phyloP scores from a whole-genome alignment of 1,140 invertebrate genomes.

The Tetragonula clypearis region DNA sequence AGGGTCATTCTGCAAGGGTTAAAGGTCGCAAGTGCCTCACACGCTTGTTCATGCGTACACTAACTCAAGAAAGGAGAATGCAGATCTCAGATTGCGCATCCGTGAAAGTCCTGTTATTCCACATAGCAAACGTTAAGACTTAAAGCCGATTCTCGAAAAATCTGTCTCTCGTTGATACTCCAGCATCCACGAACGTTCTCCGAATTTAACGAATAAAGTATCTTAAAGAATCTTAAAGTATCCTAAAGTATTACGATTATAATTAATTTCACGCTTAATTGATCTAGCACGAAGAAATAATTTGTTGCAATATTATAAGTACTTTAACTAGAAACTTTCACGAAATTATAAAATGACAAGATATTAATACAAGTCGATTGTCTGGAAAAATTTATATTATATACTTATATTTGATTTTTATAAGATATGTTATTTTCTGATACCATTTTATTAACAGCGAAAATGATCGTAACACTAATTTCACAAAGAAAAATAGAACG shows the following conservation, averaged over 20 bases:
- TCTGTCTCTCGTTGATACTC: background rate
- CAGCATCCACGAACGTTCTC: background rate
- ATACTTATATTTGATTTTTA: too few species aligned
- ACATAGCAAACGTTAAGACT: background rate
- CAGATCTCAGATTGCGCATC: slow-evolving; percentile 9
- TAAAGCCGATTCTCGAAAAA: background rate
- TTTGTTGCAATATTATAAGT: too few species aligned
- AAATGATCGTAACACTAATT: too few species aligned
- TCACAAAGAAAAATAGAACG: too few species aligned
- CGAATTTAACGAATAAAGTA: background rate
- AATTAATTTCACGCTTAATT: background rate
- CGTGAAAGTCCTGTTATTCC: slow-evolving; percentile 24
- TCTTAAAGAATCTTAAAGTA: background rate
- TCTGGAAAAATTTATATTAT: too few species aligned
- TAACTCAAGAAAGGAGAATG: background rate
- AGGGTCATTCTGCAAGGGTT: slow-evolving; percentile 39
- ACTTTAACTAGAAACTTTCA: too few species aligned
- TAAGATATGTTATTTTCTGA: too few species aligned
- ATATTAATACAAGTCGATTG: too few species aligned
- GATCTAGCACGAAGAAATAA: too few species aligned
- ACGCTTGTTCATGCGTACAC: slow-evolving; percentile 8
- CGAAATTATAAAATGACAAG: too few species aligned
- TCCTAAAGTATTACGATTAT: background rate
- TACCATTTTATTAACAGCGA: too few species aligned
- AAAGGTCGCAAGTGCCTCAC: slow-evolving; percentile 45